Conservation (phyloP, 2,797 vertebrate species). For the Mallotus villosus region DNA sequence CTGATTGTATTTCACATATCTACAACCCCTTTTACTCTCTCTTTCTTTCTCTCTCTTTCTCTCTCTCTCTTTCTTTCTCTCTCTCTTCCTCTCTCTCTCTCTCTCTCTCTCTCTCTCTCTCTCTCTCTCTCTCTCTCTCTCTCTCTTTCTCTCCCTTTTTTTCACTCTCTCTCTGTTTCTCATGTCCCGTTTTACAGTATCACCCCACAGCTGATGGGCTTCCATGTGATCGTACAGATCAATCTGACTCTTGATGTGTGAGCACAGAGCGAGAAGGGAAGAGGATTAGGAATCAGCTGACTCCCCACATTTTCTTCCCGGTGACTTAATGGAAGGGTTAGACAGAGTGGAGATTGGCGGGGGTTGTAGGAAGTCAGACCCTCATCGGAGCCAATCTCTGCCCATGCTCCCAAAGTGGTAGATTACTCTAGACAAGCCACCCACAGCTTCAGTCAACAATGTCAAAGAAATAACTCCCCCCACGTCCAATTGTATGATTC, state of each 20-base stretch:
- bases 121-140: neutral
- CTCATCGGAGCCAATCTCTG: conserved; percentile 52
- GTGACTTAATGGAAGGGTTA: conserved; percentile 73
- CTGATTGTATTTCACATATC: neutral
- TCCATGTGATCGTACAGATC: conserved; percentile 73
- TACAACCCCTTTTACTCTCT: neutral
- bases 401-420: conserved; percentile 30
- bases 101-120: neutral
- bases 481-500: neutral
- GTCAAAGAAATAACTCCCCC: conserved; percentile 13
- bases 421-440: conserved; percentile 53
- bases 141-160: neutral
- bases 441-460: conserved; percentile 35
- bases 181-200: conserved; percentile 39
- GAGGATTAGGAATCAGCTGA: conserved; percentile 78
- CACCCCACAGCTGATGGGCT: conserved; percentile 48
- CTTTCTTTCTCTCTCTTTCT: neutral
- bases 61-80: conserved; percentile 1
- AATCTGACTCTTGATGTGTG: conserved; percentile 67
- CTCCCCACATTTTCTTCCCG: conserved; percentile 73
- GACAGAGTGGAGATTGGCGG: conserved; percentile 47
- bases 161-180: conserved; percentile 3
- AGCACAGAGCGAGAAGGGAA: conserved; percentile 57
- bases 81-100: neutral
- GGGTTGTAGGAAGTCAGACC: conserved; percentile 48